Evolutionary conservation across 2,888 invertebrate genomes (phyloP).

Genomic region (Diplolepis rosae): DNA sequence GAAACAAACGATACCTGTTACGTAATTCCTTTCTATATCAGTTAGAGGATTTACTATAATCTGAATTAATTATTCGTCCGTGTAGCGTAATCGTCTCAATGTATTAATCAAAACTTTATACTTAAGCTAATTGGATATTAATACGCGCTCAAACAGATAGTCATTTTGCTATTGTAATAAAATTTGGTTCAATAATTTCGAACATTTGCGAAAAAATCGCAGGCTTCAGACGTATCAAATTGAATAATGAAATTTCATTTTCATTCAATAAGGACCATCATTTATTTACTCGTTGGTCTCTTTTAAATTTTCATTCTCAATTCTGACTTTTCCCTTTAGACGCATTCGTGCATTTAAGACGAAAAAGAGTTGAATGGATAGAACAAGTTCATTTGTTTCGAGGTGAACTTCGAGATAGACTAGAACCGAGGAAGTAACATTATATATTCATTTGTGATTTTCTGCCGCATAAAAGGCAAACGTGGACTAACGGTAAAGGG

Average conservation of each 20-base stretch:
- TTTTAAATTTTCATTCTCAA: no score
- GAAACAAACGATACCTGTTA: conserved; percentile 29
- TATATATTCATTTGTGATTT: conserved; percentile 71
- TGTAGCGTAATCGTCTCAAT: conserved; percentile 17
- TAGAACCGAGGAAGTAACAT: conserved; percentile 48
- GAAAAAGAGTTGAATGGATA: conserved; percentile 27
- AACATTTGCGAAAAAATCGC: no score
- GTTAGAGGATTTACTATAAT: conserved; percentile 26
- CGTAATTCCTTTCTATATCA: conserved; percentile 19
- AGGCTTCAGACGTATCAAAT: no score
- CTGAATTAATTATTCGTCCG: conserved; percentile 31
- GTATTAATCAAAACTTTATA: conserved; percentile 1
- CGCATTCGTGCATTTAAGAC: not conserved
- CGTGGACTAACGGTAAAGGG: conserved; percentile 34
- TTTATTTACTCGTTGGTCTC: no score
- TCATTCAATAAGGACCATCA: no score
- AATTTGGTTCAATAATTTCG: not conserved
- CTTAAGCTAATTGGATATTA: conserved; percentile 10
- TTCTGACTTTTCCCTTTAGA: not conserved
- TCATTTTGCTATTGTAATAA: not conserved
- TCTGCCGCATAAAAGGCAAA: conserved; percentile 39
- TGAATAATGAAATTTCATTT: no score
- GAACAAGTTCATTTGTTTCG: conserved; percentile 41
- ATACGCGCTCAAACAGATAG: not conserved
- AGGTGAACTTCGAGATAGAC: conserved; percentile 7